phyloP scores from a whole-genome alignment of 2,113 vertebrate genomes.

The Nettapus auritus region DNA sequence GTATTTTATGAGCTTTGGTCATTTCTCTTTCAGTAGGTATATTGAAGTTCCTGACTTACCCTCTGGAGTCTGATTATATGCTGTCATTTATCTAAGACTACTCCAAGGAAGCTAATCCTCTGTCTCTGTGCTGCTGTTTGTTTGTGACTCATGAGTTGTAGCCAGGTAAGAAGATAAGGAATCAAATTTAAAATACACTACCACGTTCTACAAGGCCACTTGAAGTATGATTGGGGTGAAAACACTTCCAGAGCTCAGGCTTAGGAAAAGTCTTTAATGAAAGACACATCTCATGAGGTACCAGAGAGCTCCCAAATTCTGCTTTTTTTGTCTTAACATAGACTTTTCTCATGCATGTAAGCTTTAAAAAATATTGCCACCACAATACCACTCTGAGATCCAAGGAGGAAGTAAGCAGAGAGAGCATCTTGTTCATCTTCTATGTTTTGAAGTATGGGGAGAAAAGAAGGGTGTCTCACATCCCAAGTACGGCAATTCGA shows the following conservation, averaged over 20 bases:
- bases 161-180: background rate
- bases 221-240: background rate
- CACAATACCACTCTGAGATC: background rate
- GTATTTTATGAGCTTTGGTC: background rate
- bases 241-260: background rate
- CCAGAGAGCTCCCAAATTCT: background rate
- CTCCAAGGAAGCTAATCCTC: background rate
- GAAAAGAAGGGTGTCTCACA: background rate
- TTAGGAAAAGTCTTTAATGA: background rate
- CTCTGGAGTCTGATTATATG: background rate
- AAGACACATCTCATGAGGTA: background rate
- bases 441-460: background rate
- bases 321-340: background rate
- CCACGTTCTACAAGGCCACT: background rate
- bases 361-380: background rate
- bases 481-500: background rate
- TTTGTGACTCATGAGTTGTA: background rate
- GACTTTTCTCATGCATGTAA: background rate
- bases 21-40: background rate
- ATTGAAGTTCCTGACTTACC: background rate
- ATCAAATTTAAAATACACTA: background rate
- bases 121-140: background rate
- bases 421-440: background rate
- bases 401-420: background rate
- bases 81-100: background rate